Base-by-base conservation (phyloP, 2,797 vertebrate species). In the Crax fasciolata region DNA sequence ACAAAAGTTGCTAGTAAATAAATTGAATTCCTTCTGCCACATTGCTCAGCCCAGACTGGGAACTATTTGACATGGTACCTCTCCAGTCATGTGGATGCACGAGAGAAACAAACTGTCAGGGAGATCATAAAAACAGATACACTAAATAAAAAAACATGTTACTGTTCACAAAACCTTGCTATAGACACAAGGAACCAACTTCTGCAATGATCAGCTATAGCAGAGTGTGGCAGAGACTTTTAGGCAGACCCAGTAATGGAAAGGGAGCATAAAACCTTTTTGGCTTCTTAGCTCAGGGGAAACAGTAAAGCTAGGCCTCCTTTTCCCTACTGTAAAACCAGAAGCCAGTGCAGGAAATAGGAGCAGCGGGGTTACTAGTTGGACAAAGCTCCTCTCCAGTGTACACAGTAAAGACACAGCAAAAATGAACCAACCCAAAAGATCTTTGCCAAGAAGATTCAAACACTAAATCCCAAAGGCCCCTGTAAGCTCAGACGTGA, bases 61-160 rank as follows among this genome's bases (percentile, higher is more conserved):
- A 85, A 67, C 6, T 5, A 39, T 21, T 17, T 61, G 30, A 83
- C 7, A 7, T 2, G 3, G 5, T 58, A 23, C 30, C 38, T 54
- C 32, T 46, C 7, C 5, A 4, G 41, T 0, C 0, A 43, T 9
- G 28, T 13, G 15, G 16, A 70, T 2, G 1, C 27, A 32, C 28
- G 39, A 59, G 38, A 57, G 55, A 86, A 88, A 66, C 4, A 62
- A 55, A 71, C 8, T 30, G 4, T n/a, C 39, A 17, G 20, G 12
- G 35, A 11, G 7, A 6, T 23, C 44, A 21, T 16, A 76, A 61
- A 82, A 28, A 35, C 61, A 28, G 13, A 63, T 1, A 1, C 16
- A 41, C 11, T 35, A 66, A 84, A 89, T n/a, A 84, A 79, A 86
- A 63, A 57, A 3, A 52, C 6, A 6, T 1, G 7, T 4, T 7